Percentiles rank a stretch among this genome's conserved stretches.
Evolutionary conservation across 92 coral and sea anemone genomes (phyloP).

Genomic region (Epizoanthus rinbou): DNA sequence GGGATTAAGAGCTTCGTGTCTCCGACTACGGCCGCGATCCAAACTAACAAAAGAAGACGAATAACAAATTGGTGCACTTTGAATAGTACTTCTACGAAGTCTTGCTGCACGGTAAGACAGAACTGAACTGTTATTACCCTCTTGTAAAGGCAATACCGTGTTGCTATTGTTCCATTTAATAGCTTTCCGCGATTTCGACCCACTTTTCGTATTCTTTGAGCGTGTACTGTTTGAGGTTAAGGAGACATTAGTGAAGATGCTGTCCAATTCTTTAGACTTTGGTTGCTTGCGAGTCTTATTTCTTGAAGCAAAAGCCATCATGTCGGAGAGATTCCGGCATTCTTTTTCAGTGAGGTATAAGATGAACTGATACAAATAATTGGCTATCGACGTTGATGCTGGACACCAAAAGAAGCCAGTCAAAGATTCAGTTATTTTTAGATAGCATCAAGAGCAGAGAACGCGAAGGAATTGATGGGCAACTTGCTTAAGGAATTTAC

Average conservation of each 20-base stretch:
- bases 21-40: constrained; percentile 9
- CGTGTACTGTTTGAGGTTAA: background rate
- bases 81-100: background rate
- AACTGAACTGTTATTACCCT: background rate
- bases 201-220: background rate
- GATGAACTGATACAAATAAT: background rate
- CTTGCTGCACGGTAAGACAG: background rate
- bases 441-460: no score
- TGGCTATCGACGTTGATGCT: background rate
- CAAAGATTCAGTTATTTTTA: background rate
- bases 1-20: constrained; percentile 13
- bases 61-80: background rate
- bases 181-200: background rate
- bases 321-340: constrained; percentile 35
- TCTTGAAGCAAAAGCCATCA: constrained; percentile 1
- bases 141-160: constrained; percentile 13
- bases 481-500: background rate
- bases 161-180: background rate
- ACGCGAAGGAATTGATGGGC: background rate
- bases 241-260: background rate
- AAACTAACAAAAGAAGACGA: background rate
- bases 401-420: background rate
- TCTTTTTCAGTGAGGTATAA: background rate
- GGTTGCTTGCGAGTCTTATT: background rate
- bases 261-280: background rate